Base-by-base conservation (phyloP, 2,888 invertebrate species). In the Ferrisia virgata region DNA sequence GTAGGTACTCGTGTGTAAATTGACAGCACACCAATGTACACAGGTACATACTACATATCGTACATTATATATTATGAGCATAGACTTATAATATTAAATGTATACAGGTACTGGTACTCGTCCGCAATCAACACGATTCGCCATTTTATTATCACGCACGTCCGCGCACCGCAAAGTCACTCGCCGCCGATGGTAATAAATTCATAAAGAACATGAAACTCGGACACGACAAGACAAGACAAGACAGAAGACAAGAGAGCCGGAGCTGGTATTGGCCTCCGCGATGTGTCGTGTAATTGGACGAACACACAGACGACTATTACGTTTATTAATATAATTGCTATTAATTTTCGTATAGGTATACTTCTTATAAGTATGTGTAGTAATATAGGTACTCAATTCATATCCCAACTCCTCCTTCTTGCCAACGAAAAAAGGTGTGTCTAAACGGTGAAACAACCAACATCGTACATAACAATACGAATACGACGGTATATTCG, bases 291-390 rank as follows among this genome's bases (percentile, higher is more conserved):
- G 28, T 28, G 13, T 64, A 64, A 64, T 64, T 64, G 58, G 58
- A 64, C 13, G 28, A 64, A n/a, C 58, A 5, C 25, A 64, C 25
- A 64, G 58, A 28, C 58, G 58, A 28, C 58, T 64, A 64, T 64
- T 64, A 64, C 11, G 58, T 25, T 64, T 64, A 64, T 64, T 64
- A 64, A 64, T 64, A 28, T 64, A 64, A 64, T 64, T 64, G 58
- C 58, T 64, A 64, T 64, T 64, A 64, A 64, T 64, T 64, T 64
- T 64, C 58, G 58, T 64, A 64, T n/a, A n/a, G n/a, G n/a, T n/a
- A n/a, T n/a, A n/a, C n/a, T n/a, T n/a, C n/a, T n/a, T n/a, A n/a
- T n/a, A n/a, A n/a, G n/a, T n/a, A n/a, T n/a, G n/a, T n/a, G n/a
- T n/a, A n/a, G n/a, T n/a, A n/a, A n/a, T n/a, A n/a, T n/a, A n/a